A percentile compares a stretch with the other conserved stretches of the same genome.
Conservation (phyloP, 2,888 invertebrate species). For the Conomelus anceps region DNA sequence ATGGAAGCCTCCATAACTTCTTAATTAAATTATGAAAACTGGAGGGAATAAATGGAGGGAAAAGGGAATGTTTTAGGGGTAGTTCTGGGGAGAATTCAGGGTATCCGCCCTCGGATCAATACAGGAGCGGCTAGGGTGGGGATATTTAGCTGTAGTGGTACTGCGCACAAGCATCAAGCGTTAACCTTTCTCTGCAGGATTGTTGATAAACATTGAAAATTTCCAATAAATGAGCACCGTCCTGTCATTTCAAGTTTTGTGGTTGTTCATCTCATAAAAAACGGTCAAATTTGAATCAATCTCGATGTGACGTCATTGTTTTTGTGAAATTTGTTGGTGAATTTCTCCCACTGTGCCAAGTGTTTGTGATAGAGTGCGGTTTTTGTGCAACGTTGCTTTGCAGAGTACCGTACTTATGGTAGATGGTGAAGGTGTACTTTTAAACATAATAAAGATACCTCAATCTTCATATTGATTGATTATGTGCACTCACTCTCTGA, state of each 20-base stretch:
- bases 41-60: no score
- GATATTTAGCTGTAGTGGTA: neutral
- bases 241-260: neutral
- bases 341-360: neutral
- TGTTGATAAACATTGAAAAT: neutral
- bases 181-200: neutral
- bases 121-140: neutral
- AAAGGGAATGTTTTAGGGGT: no score
- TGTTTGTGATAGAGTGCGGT: neutral
- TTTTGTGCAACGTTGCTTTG: neutral
- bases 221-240: neutral
- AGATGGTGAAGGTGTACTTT: neutral
- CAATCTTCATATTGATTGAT: neutral
- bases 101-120: neutral
- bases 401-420: neutral
- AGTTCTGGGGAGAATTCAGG: neutral
- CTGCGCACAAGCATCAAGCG: neutral
- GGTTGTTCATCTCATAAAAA: neutral
- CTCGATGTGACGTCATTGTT: neutral
- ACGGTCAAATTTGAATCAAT: no score
- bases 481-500: no score
- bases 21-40: neutral
- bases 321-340: neutral
- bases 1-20: neutral
- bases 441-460: neutral